Evolutionary conservation across 2,113 vertebrate genomes (phyloP).

Genomic region (Brienomyrus longianalis): DNA sequence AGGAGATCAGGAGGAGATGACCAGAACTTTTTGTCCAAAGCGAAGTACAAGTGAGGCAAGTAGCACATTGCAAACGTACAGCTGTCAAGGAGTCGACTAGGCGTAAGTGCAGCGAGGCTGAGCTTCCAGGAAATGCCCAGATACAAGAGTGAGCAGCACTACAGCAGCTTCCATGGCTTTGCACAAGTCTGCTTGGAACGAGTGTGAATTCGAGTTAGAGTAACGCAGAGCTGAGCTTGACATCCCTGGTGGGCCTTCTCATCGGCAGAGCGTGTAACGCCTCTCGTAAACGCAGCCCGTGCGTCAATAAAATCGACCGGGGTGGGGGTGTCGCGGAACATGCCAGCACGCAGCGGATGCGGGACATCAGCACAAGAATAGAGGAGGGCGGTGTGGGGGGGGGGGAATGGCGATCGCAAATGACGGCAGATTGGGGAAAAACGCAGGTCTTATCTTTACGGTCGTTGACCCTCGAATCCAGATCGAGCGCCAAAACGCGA

Average conservation of each 20-base stretch:
- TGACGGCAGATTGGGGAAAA: not conserved
- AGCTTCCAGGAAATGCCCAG: not conserved
- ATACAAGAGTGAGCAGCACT: not conserved
- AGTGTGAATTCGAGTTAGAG: not conserved
- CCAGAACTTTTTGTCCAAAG: not conserved
- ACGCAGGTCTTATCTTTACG: not conserved
- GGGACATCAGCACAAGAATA: not conserved
- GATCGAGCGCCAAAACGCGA: not conserved
- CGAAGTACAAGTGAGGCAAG: not conserved
- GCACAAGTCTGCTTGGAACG: not conserved
- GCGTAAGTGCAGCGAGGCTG: not conserved
- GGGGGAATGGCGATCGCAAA: not conserved
- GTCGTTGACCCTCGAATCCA: not conserved
- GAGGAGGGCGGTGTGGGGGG: not conserved
- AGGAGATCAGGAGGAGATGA: not conserved
- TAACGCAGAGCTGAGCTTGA: not conserved
- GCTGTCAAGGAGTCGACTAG: not conserved
- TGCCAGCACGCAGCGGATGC: not conserved
- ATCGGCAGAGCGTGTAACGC: not conserved
- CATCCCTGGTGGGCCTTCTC: not conserved
- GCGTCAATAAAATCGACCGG: not conserved
- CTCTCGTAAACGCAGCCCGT: not conserved
- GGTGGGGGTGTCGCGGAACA: not conserved
- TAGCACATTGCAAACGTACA: not conserved
- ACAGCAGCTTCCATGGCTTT: not conserved